A percentile compares a stretch with the other conserved stretches of the same genome.
phyloP scores from a whole-genome alignment of 2,797 vertebrate species.

The Labroides dimidiatus region DNA sequence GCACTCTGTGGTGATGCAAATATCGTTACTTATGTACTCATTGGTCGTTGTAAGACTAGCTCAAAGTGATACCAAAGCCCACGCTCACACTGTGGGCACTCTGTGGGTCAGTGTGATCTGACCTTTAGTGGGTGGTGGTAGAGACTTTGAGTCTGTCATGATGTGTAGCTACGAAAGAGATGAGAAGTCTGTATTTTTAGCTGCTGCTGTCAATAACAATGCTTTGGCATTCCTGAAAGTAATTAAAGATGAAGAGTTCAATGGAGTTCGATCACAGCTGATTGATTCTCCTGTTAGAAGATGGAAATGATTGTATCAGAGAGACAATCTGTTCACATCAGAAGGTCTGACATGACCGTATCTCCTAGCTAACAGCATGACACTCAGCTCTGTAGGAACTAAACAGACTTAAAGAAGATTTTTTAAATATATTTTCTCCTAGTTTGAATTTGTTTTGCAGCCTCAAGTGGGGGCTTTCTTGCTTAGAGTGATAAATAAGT shows the following conservation, averaged over 20 bases:
- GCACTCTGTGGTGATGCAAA: neutral
- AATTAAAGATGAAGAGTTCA: too few species aligned
- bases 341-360: too few species aligned
- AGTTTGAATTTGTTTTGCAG: too few species aligned
- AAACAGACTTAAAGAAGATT: too few species aligned
- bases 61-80: slow-evolving; percentile 27
- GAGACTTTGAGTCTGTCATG: slow-evolving; percentile 43
- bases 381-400: too few species aligned
- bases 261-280: neutral
- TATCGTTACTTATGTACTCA: slow-evolving; percentile 2
- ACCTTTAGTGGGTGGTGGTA: slow-evolving; percentile 51
- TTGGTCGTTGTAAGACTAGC: slow-evolving; percentile 22
- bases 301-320: too few species aligned
- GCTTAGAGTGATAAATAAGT: too few species aligned
- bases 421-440: too few species aligned
- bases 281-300: neutral
- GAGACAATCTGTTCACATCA: too few species aligned
- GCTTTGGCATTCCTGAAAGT: neutral
- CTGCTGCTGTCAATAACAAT: neutral
- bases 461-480: too few species aligned
- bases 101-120: slow-evolving; percentile 37
- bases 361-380: too few species aligned
- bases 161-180: slow-evolving; percentile 31
- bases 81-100: slow-evolving; percentile 36
- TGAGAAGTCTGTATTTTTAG: slow-evolving; percentile 29